Base-by-base conservation (phyloP, 2,113 vertebrate species). In the Corythoichthys intestinalis region DNA sequence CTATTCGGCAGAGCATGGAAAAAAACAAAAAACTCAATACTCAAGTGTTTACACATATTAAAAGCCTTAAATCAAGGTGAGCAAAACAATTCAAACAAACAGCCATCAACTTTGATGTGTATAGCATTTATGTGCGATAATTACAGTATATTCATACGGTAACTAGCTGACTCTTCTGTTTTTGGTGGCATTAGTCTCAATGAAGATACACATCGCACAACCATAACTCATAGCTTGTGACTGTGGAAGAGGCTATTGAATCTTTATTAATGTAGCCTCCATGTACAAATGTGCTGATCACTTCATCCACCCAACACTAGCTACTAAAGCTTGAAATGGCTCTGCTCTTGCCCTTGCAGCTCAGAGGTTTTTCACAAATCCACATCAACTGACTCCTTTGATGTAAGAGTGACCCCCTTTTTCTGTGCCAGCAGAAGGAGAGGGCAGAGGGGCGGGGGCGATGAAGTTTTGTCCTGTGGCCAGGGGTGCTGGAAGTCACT, bases 391-490 rank as follows among this genome's bases (percentile, higher is more conserved):
- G 69, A 65, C 70, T 14, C 65, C 79, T 85, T 82, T 89, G 76
- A 84, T 85, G 81, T 76, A 67, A 70, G 73, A 28, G 46, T 83
- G 64, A 71, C 76, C 66, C 73, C 83, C 65, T 79, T 77, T 81
- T 80, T 66, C 70, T 54, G 62, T 72, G 79, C 77, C 76, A 83
- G 72, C 70, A 50, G 60, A 76, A 70, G 74, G 28, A 47, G 54
- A 28, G 20, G 20, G 20, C 20, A 28, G 20, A 28, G 20, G 20
- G 20, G 20, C 20, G 20, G 20, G 20, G 20, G 20, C 20, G 20
- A 28, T 28, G 20, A 28, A 28, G 20, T 28, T 28, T 28, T 1
- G 20, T 28, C 20, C 20, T 28, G 20, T 28, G 20, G 20, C 20
- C 20, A 28, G 20, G 20, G 20, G 20, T 28, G 20, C 20, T 28